Conservation (phyloP, 2,797 vertebrate genomes). For the Mormyrops boulengeri region DNA sequence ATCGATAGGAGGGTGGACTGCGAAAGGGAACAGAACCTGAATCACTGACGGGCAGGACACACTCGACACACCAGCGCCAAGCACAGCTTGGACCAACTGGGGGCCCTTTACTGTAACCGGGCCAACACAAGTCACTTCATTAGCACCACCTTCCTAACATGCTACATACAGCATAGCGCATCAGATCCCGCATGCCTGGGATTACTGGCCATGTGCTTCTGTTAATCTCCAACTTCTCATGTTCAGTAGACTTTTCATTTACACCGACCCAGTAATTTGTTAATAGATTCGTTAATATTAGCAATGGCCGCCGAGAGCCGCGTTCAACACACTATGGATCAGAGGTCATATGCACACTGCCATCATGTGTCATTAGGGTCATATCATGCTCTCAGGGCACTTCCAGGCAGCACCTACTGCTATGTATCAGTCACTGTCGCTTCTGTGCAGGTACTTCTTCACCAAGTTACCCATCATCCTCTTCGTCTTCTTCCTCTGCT, state of each 20-base stretch:
- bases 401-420: constrained; percentile 68
- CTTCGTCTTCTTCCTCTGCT: constrained; percentile 72
- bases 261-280: neutral
- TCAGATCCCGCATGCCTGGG: neutral
- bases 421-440: constrained; percentile 83
- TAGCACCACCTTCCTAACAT: neutral
- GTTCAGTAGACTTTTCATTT: neutral
- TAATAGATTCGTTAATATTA: neutral
- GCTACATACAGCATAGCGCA: neutral
- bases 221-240: neutral
- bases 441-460: constrained; percentile 95
- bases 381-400: constrained; percentile 58
- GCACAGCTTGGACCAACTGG: neutral
- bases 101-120: neutral
- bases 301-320: neutral
- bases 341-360: neutral
- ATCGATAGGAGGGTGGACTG: constrained; percentile 71
- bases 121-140: neutral
- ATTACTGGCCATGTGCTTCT: neutral
- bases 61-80: neutral
- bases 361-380: constrained; percentile 45
- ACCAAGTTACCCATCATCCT: constrained; percentile 85
- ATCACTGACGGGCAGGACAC: neutral
- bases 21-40: constrained; percentile 22
- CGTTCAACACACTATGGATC: neutral